Percentiles rank a stretch among this genome's conserved stretches.
phyloP scores from a whole-genome alignment of 2,888 invertebrate genomes.

The Meta bourneti region DNA sequence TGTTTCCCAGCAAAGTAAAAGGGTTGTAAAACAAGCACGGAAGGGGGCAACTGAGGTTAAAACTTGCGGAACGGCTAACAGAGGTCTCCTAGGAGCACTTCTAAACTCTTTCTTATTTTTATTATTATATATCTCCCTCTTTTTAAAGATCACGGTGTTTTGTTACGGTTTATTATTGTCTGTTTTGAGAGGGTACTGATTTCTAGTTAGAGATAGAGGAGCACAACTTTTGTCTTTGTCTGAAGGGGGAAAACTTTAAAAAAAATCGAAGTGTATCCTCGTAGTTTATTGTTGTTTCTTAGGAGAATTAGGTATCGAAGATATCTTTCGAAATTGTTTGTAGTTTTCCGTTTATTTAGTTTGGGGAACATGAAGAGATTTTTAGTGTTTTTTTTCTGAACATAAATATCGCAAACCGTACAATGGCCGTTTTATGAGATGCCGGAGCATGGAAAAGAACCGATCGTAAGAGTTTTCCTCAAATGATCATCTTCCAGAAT shows the following conservation, averaged over 20 bases:
- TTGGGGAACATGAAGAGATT: too few species aligned
- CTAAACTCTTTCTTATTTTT: conserved; percentile 29
- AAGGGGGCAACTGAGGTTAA: conserved; percentile 21
- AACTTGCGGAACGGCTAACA: conserved; percentile 37
- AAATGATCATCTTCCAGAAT: too few species aligned
- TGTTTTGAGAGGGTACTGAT: conserved; percentile 14
- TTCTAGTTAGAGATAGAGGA: conserved; percentile 9
- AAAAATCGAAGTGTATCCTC: background rate
- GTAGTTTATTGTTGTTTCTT: conserved; percentile 41
- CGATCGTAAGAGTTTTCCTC: too few species aligned
- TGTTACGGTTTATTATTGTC: conserved; percentile 26
- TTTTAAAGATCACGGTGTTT: conserved; percentile 8
- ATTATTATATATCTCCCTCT: background rate
- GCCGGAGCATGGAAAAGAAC: too few species aligned
- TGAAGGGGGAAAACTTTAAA: background rate
- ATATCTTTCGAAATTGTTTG: background rate
- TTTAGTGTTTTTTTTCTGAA: too few species aligned
- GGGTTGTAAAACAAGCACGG: background rate
- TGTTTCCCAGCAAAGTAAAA: background rate
- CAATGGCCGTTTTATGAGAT: too few species aligned
- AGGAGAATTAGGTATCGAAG: conserved; percentile 23
- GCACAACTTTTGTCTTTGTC: background rate
- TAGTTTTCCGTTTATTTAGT: too few species aligned
- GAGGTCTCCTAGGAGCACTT: conserved; percentile 21
- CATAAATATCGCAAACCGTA: too few species aligned